These are phyloP conservation scores for Cyanistes caeruleus DNA, from an alignment of 2,113 vertebrate genomes.

Conservation along the genomic window DNA sequence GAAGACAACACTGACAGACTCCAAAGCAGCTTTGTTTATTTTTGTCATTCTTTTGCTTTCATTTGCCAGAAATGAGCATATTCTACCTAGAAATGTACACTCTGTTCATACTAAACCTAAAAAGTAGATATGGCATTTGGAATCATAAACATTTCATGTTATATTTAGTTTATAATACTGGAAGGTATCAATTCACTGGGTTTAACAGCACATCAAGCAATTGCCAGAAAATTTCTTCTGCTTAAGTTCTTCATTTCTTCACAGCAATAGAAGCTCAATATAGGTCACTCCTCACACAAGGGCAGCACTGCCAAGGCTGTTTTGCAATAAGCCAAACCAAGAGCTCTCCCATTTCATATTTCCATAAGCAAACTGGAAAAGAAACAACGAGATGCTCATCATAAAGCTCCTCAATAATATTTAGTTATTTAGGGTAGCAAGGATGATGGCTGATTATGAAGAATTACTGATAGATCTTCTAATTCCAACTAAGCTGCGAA, in stretches of 20 bases:
- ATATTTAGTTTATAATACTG: not conserved
- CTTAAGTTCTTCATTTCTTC: not conserved
- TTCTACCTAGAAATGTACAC: not conserved
- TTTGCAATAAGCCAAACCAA: not conserved
- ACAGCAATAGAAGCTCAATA: not conserved
- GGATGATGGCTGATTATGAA: not conserved
- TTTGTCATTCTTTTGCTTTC: not conserved
- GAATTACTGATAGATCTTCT: not conserved
- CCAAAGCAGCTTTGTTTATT: not conserved
- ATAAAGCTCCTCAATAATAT: not conserved
- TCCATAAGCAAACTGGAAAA: not conserved
- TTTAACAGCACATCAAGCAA: not conserved
- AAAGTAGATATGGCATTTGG: not conserved
- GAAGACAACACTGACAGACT: not conserved
- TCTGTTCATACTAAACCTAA: not conserved
- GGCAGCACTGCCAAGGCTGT: not conserved
- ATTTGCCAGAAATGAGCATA: not conserved
- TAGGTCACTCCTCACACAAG: not conserved
- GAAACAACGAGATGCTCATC: not conserved
- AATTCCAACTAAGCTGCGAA: not conserved
- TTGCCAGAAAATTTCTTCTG: not conserved
- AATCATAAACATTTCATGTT: not conserved
- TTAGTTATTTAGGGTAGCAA: not conserved
- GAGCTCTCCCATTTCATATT: not conserved
- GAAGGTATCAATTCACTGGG: not conserved